Base-by-base conservation (phyloP, 2,797 vertebrate genomes). In the Phataginus tetradactyla region DNA sequence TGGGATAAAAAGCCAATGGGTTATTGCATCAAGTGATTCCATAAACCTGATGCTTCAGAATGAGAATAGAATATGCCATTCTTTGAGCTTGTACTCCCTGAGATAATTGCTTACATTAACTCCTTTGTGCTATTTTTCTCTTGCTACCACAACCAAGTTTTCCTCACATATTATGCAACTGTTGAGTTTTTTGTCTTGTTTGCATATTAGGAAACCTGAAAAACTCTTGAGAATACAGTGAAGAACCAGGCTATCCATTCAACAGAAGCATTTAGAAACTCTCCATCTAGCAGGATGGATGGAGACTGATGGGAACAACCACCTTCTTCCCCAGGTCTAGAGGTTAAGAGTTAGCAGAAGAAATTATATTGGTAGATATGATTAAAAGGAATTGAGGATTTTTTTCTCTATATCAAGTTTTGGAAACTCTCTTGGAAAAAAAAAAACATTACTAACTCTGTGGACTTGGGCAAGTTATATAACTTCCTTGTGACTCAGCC, bases 41-140 rank as follows among this genome's bases (percentile, higher is more conserved):
- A 11, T 83, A 79, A 96, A 84, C 89, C n/a, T 63, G 85, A 69
- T 39, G 69, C 89, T 5, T 74, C 79, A 89, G 53, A 72, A 69
- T 88, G 63, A 71, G 23, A 77, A 1, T 37, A 7, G 4, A 72
- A 68, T 71, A 57, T 85, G n/a, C 17, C 11, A 1, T 86, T 88
- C 66, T 75, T 88, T 88, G 34, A 90, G 83, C 49, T 49, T 92
- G 15, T 37, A 34, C 34, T 88, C 49, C 2, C 42, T 68, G 81
- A 90, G 72, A 78, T 83, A 69, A 96, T 68, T 14, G 61, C 25
- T 86, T 91, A 29, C 5, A 72, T 51, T 5, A 85, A 55, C 23
- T 87, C 87, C 18, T 61, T 10, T 53, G 6, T n/a, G 79, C 78
- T 61, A 25, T 10, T 74, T 72, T 75, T 45, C 49, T 90, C 17